Evolutionary conservation across 2,113 vertebrate genomes (phyloP), one percentile per base, ranked within the genome.

Genomic region (Notiomystis cincta): DNA sequence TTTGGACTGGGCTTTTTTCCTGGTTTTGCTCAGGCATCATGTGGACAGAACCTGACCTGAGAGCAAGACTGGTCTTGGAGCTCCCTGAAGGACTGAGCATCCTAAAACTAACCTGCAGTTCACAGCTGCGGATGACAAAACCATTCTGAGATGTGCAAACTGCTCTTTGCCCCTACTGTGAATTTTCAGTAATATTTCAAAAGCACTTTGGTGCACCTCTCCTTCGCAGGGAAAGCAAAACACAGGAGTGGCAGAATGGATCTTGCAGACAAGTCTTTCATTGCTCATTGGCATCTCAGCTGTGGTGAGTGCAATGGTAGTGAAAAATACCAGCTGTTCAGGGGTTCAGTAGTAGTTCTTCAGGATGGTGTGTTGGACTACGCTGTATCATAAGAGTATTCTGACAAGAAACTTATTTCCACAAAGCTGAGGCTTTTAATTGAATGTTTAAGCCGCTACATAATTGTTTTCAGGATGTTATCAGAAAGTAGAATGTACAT

Each of bases 221-320:
- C 30, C 21, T 25, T 79, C 2, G 0, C n/a, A 66, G 12, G 38
- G 37, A 69, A 88, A 85, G 30, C 45, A 72, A 87, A 93, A 72
- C 53, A 53, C 9, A 25, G 48, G 30, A 38, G 30, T 51, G 48
- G 42, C 18, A 86, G 87, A 45, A 58, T 3, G 44, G 53, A 57
- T 67, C 81, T 64, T 67, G 31, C 66, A 60, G 51, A 58, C 18
- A 75, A 56, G 24, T 10, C 1, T 3, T 79, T 89, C 35, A 51
- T 62, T 0, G 0, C 30, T 71, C 2, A 0, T 62, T 82, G 75
- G 30, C 0, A 1, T 67, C 66, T 67, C 65, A 64, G 2, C 40
- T 65, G 53, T 4, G 2, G 53, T 57, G 66, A 31, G 30, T 60
- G 61, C 37, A 54, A 6, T 9, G 44, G 47, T 2, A 76, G 24